phyloP scores from a whole-genome alignment of 2,113 vertebrate species.

The Pygoscelis adeliae region DNA sequence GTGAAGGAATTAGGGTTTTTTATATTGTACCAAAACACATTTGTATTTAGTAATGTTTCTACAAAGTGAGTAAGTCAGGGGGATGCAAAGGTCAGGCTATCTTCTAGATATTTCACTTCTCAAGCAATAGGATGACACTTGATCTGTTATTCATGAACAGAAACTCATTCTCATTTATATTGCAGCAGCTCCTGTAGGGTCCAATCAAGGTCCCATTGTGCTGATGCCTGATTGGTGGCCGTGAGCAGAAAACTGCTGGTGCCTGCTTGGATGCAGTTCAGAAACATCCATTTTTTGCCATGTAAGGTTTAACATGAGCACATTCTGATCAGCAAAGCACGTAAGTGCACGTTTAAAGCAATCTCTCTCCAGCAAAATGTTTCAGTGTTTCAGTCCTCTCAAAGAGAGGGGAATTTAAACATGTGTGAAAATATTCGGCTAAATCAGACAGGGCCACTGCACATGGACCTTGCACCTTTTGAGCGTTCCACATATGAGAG shows the following conservation, averaged over 20 bases:
- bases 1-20: neutral
- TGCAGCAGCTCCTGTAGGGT: neutral
- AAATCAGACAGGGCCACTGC: neutral
- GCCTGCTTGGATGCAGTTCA: slow-evolving; percentile 36
- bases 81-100: neutral
- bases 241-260: slow-evolving; percentile 8
- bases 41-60: slow-evolving; percentile 4
- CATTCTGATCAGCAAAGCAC: slow-evolving; percentile 6
- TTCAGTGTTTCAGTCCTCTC: neutral
- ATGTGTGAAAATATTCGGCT: fast-evolving
- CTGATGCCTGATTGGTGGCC: neutral
- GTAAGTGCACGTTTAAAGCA: neutral
- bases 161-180: slow-evolving; percentile 8
- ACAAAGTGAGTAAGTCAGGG: neutral
- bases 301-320: slow-evolving; percentile 41
- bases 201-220: slow-evolving; percentile 39
- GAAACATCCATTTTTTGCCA: slow-evolving; percentile 28
- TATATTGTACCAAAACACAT: neutral
- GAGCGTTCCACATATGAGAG: neutral
- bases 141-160: slow-evolving; percentile 10
- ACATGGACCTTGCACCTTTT: fast-evolving
- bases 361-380: neutral
- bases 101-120: neutral
- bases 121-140: neutral
- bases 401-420: neutral